Conservation (phyloP, 35 echinoderm and acorn worm species). For the Apostichopus californicus region DNA sequence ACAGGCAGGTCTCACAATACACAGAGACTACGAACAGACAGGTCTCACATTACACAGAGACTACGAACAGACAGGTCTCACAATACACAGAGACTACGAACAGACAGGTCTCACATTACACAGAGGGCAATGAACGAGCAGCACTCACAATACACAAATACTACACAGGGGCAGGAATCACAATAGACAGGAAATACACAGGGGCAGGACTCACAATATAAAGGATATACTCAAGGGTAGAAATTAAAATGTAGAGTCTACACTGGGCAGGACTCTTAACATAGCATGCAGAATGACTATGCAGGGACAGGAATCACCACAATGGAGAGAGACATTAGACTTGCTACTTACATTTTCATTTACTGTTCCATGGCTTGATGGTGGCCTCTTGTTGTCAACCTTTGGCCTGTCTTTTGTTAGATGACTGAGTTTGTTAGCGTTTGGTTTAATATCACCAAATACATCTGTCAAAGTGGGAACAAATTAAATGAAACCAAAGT, state of each 20-base stretch:
- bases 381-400: constrained; percentile 52
- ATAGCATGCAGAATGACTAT: too few species aligned
- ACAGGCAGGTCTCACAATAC: too few species aligned
- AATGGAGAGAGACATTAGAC: background rate
- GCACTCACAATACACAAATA: too few species aligned
- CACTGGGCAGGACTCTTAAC: too few species aligned
- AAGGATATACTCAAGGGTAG: background rate
- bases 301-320: background rate
- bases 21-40: too few species aligned
- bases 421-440: constrained; percentile 22
- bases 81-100: too few species aligned
- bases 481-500: too few species aligned
- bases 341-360: constrained; percentile 45
- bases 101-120: too few species aligned
- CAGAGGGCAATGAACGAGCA: too few species aligned
- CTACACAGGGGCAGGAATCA: background rate
- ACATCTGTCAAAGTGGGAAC: background rate
- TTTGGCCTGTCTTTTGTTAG: constrained; percentile 52
- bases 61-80: too few species aligned
- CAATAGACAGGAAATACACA: background rate
- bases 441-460: constrained; percentile 33
- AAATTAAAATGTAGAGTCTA: too few species aligned
- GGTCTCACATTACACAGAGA: too few species aligned
- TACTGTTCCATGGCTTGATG: constrained; percentile 38
- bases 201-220: background rate